Conservation (phyloP, 2,888 invertebrate species). For the Hirtodrosophila duncani region DNA sequence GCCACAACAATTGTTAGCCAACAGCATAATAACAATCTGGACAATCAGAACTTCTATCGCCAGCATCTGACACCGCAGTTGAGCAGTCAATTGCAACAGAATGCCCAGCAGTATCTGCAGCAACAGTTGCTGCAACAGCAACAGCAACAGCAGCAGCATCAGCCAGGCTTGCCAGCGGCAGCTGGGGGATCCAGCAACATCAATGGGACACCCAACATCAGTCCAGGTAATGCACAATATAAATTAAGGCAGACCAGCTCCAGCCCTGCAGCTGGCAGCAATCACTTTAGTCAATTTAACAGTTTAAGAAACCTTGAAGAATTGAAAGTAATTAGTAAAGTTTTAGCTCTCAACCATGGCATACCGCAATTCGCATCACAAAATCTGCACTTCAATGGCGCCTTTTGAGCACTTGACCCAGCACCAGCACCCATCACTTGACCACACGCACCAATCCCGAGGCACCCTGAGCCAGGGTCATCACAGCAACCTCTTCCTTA, state of each 20-base stretch:
- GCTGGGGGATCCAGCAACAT: constrained; percentile 5
- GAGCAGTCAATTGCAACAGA: constrained; percentile 74
- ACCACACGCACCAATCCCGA: constrained; percentile 31
- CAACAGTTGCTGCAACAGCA: constrained; percentile 42
- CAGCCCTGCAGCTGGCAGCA: no score
- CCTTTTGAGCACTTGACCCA: constrained; percentile 61
- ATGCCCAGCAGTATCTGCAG: constrained; percentile 76
- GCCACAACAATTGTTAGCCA: constrained; percentile 55
- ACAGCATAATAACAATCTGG: constrained; percentile 55
- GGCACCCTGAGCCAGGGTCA: constrained; percentile 27
- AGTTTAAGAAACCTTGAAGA: constrained; percentile 82
- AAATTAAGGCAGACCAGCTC: constrained; percentile 32
- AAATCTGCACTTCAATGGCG: constrained; percentile 72
- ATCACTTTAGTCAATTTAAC: constrained; percentile 58
- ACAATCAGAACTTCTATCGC: constrained; percentile 76
- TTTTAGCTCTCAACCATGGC: constrained; percentile 88
- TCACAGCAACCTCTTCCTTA: constrained; percentile 24
- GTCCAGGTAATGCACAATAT: constrained; percentile 62
- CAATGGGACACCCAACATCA: constrained; percentile 34
- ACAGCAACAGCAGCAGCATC: constrained; percentile 32
- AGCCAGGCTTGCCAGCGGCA: constrained; percentile 20
- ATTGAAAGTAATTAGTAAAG: constrained; percentile 89
- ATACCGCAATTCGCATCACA: constrained; percentile 79
- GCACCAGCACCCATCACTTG: constrained; percentile 9
- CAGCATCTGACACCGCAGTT: constrained; percentile 73